Evolutionary conservation across 92 coral and sea anemone species (phyloP), one percentile per base, ranked within the genome.

Genomic region (Nematostella vectensis): DNA sequence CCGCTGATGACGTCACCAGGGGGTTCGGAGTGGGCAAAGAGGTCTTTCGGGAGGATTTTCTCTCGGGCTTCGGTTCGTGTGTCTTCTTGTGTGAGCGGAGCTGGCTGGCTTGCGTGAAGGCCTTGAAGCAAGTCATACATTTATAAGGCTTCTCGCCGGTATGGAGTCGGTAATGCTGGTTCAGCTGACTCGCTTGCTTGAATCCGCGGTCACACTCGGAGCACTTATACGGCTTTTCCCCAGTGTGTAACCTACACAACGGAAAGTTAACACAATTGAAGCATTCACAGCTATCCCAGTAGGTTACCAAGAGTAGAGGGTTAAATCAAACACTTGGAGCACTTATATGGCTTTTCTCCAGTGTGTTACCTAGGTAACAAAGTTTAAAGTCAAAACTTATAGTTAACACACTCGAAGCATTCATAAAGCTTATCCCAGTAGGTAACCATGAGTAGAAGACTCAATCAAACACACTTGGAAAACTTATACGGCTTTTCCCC

Each of bases 71-170:
- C 27, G 95, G 95, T 53, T 85, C 88, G 29, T 93, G 99, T 2
- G 99, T 93, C 63, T 88, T 88, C 79, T 82, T 82, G 80, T 93
- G 99, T 23, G 99, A 93, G 26, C 89, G 86, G 36, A 93, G 80
- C 50, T 93, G 99, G 57, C 99, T 93, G 55, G 94, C 96, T 51
- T 93, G 99, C 0, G 99, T 93, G 76, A 93, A 93, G 25, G 96
- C 83, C 64, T 88, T 85, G 71, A 59, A 71, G 52, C 99, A 93
- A 31, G 73, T 70, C 73, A 71, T 82, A 48, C 99, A 93, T 50
- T 79, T 77, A 60, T 93, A 93, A 0, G 99, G 99, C 44, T 86
- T 93, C 59, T 93, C 99, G 2, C 99, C 99, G 6, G 99, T 93
- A 61, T 93, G 99, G 26, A 93, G 85, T 2, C 99, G 80, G 27